Evolutionary conservation across 1,140 invertebrate species (phyloP).

Genomic region (Pseudomyrmex cubaensis): DNA sequence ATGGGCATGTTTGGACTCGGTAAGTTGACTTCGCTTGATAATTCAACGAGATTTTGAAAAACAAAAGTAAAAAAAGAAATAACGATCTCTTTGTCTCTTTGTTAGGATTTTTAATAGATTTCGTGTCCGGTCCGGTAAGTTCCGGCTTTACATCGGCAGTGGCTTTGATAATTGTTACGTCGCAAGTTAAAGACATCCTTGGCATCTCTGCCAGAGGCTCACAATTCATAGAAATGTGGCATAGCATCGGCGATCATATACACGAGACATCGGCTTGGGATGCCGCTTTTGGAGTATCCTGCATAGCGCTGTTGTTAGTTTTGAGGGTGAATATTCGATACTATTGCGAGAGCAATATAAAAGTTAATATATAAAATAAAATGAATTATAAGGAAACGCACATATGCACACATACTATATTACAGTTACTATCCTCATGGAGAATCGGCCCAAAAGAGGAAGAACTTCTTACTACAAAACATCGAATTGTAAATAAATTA

Average conservation of each 20-base stretch:
- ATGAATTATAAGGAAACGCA: neutral
- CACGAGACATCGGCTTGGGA: constrained; percentile 88
- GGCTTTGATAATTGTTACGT: constrained; percentile 95
- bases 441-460: constrained; percentile 86
- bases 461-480: constrained; percentile 82
- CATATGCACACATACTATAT: constrained; percentile 59
- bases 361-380: neutral
- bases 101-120: constrained; percentile 95
- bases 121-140: constrained; percentile 96
- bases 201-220: constrained; percentile 91
- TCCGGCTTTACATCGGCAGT: constrained; percentile 97
- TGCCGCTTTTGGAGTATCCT: constrained; percentile 89
- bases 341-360: neutral
- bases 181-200: constrained; percentile 94
- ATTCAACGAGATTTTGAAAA: neutral
- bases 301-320: constrained; percentile 89
- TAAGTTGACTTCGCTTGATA: constrained; percentile 79
- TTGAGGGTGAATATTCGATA: constrained; percentile 87
- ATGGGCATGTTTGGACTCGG: constrained; percentile 95
- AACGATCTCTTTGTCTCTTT: constrained; percentile 64
- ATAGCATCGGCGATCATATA: constrained; percentile 88
- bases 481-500: constrained; percentile 83
- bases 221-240: constrained; percentile 91
- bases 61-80: neutral
- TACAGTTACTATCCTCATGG: constrained; percentile 87